Percentiles rank a stretch among this genome's conserved stretches.
Evolutionary conservation across 2,888 invertebrate genomes (phyloP).

Genomic region (Theretra japonica): DNA sequence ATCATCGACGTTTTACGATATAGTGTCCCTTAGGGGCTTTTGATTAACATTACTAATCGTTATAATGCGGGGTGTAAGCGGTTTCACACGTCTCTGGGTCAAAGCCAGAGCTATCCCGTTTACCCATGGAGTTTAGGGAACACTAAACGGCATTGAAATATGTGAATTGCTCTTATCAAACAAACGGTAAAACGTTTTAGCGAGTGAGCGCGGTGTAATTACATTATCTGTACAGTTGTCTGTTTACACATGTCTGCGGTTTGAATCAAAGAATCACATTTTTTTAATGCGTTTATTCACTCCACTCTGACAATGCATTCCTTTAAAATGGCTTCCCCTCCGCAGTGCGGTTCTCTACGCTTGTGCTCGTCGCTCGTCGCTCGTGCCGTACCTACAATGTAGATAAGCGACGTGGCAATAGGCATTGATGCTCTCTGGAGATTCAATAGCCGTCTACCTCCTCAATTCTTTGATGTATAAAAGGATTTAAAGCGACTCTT

Average conservation of each 20-base stretch:
- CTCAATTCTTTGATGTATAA: slow-evolving; percentile 76
- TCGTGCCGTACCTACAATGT: slow-evolving; percentile 53
- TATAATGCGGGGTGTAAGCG: slow-evolving; percentile 12
- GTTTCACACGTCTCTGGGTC: background rate
- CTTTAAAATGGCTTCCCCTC: slow-evolving; percentile 60
- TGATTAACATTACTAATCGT: slow-evolving; percentile 22
- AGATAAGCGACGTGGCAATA: slow-evolving; percentile 82
- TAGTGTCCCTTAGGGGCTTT: slow-evolving; percentile 9
- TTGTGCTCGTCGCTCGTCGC: slow-evolving; percentile 58
- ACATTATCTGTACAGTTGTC: background rate
- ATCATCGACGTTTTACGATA: slow-evolving; percentile 22
- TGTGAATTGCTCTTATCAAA: background rate
- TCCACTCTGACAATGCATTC: slow-evolving; percentile 67
- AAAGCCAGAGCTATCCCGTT: background rate
- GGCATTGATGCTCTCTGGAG: slow-evolving; percentile 81
- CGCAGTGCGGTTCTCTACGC: slow-evolving; percentile 49
- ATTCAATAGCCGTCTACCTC: slow-evolving; percentile 77
- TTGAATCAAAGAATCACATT: slow-evolving; percentile 20
- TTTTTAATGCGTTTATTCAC: slow-evolving; percentile 45
- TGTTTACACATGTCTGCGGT: slow-evolving; percentile 14
- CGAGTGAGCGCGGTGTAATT: background rate
- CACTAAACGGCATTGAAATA: background rate
- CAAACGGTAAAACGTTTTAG: background rate
- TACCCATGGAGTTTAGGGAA: background rate
- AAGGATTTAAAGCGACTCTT: slow-evolving; percentile 73